phyloP scores from a whole-genome alignment of 2,888 invertebrate genomes.

The Athrips mouffetella region DNA sequence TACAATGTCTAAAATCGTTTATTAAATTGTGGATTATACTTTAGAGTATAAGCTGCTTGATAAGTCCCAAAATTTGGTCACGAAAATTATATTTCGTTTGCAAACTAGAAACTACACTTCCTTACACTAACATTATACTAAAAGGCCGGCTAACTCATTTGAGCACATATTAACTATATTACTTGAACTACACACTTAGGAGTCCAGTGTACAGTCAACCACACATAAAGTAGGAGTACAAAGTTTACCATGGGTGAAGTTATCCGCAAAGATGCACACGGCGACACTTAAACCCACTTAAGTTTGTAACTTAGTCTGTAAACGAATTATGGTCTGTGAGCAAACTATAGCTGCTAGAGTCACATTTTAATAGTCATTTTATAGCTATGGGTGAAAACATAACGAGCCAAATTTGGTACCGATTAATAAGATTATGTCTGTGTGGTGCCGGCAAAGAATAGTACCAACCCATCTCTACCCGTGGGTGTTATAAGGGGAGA shows the following conservation, averaged over 20 bases:
- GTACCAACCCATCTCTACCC: too few relatives aligned
- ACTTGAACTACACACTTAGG: conserved; percentile 36
- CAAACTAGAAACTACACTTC: conserved; percentile 3
- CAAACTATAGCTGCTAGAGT: neutral
- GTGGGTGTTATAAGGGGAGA: too few relatives aligned
- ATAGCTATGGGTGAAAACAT: too few relatives aligned
- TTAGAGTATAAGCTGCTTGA: too few relatives aligned
- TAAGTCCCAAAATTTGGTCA: too few relatives aligned
- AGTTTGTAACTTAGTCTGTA: conserved; percentile 55
- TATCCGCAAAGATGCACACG: conserved; percentile 57
- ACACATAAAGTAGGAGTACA: conserved; percentile 53
- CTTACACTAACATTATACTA: conserved; percentile 12
- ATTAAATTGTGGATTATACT: too few relatives aligned
- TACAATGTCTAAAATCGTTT: too few relatives aligned
- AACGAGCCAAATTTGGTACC: too few relatives aligned
- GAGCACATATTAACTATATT: conserved; percentile 29
- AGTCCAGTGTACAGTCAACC: conserved; percentile 27
- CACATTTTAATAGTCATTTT: too few relatives aligned
- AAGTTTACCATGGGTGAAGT: conserved; percentile 63
- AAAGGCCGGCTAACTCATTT: conserved; percentile 22
- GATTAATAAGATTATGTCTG: too few relatives aligned
- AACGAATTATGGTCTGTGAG: conserved; percentile 26
- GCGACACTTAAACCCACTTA: conserved; percentile 60
- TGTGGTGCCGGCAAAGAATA: too few relatives aligned
- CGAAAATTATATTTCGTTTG: neutral